Percentiles rank a stretch among this genome's conserved stretches.
Conservation (phyloP, 2,888 invertebrate genomes). For the Adelphocoris suturalis region DNA sequence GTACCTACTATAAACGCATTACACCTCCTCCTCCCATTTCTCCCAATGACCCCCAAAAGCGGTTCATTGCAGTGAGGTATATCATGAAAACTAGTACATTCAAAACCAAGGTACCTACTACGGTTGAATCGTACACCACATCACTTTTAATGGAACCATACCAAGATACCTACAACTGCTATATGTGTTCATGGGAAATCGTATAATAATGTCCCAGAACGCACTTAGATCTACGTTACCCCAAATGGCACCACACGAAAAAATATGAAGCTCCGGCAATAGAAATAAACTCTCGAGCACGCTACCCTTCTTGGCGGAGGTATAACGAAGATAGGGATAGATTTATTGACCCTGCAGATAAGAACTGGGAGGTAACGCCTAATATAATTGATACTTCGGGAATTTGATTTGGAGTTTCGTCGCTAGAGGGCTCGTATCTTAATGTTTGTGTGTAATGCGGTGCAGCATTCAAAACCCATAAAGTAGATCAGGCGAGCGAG, state of each 20-base stretch:
- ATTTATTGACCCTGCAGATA: slow-evolving; percentile 43
- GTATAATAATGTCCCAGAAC: neutral
- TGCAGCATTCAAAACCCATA: slow-evolving; percentile 57
- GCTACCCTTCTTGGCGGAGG: slow-evolving; percentile 26
- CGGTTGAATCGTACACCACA: too few species aligned
- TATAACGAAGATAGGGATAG: slow-evolving; percentile 13
- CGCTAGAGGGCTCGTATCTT: slow-evolving; percentile 45
- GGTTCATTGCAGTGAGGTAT: too few species aligned
- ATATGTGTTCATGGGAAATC: neutral
- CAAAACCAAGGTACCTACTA: too few species aligned
- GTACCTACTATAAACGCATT: too few species aligned
- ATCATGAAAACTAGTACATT: too few species aligned
- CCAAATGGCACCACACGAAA: slow-evolving; percentile 35
- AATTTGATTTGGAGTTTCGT: slow-evolving; percentile 43
- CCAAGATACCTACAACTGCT: neutral
- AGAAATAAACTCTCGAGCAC: slow-evolving; percentile 22
- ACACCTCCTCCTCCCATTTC: too few species aligned
- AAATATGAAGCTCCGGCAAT: neutral
- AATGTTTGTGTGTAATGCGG: slow-evolving; percentile 52
- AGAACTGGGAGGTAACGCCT: slow-evolving; percentile 36
- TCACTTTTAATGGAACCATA: neutral
- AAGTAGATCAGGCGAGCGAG: neutral
- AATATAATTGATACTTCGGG: slow-evolving; percentile 56
- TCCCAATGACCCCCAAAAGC: too few species aligned
- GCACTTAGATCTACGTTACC: slow-evolving; percentile 57